Conservation (phyloP, 2,113 vertebrate genomes). For the Acrocephalus kingi region DNA sequence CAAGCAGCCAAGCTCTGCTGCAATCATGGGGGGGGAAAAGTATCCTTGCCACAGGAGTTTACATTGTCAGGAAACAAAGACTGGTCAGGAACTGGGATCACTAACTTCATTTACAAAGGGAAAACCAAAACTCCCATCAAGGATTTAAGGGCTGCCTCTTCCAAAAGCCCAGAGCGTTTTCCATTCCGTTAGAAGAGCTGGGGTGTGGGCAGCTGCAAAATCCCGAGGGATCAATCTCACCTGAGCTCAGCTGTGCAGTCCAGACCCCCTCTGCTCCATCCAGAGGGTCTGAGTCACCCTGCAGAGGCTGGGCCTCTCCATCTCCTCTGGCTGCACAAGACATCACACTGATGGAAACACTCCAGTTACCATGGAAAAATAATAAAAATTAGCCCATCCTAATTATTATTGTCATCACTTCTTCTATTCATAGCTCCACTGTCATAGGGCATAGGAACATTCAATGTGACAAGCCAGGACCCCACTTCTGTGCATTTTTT, state of each 20-base stretch:
- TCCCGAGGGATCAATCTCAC: not conserved
- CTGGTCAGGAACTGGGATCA: not conserved
- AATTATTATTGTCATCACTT: not conserved
- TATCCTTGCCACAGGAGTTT: slow-evolving; percentile 36
- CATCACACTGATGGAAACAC: not conserved
- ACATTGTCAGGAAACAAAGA: slow-evolving; percentile 45
- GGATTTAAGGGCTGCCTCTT: not conserved
- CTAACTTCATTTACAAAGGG: slow-evolving; percentile 4
- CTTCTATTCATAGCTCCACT: not conserved
- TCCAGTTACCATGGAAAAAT: slow-evolving; percentile 10
- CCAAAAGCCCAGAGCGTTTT: not conserved
- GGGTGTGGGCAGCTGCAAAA: not conserved
- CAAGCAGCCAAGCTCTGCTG: not conserved
- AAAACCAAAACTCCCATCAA: slow-evolving; percentile 16
- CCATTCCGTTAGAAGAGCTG: not conserved
- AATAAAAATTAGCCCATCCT: slow-evolving; percentile 23
- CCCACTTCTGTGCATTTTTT: not conserved
- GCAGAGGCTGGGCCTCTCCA: not conserved
- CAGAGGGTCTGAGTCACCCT: not conserved
- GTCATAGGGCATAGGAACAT: not conserved
- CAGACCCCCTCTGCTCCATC: not conserved
- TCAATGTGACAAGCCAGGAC: not conserved
- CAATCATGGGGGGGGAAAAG: not conserved
- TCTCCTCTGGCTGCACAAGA: not conserved
- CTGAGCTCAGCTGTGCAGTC: slow-evolving; percentile 2